Percentiles rank a stretch among this genome's conserved stretches.
phyloP scores from a whole-genome alignment of 2,113 vertebrate species.

The Odontesthes bonariensis region DNA sequence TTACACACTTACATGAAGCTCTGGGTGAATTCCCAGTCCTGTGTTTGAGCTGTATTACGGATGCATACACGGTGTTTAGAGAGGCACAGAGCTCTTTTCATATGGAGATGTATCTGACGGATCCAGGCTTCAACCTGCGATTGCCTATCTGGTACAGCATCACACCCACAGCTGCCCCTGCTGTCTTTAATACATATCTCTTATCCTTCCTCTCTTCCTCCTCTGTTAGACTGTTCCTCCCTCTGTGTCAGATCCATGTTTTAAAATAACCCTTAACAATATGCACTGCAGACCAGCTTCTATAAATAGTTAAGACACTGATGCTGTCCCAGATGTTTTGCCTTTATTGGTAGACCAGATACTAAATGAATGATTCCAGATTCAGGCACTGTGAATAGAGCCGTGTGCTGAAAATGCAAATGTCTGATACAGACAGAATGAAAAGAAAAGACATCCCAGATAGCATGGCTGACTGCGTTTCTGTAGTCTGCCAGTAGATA shows the following conservation, averaged over 20 bases:
- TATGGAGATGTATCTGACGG: constrained; percentile 74
- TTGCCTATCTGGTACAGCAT: constrained; percentile 61
- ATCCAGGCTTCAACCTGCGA: constrained; percentile 54
- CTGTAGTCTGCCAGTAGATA: constrained; percentile 63
- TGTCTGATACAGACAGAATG: constrained; percentile 34
- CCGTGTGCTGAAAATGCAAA: constrained; percentile 60
- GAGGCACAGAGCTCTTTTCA: constrained; percentile 73
- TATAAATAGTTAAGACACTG: constrained; percentile 60
- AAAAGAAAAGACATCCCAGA: constrained; percentile 53
- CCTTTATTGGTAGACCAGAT: constrained; percentile 61
- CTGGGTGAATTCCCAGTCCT: constrained; percentile 66
- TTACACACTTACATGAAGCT: constrained; percentile 44
- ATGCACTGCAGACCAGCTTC: constrained; percentile 30
- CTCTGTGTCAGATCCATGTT: constrained; percentile 27
- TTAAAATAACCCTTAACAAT: constrained; percentile 46
- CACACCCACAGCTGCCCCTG: constrained; percentile 62
- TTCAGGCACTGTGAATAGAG: constrained; percentile 35
- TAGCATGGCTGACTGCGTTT: constrained; percentile 16
- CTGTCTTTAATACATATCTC: constrained; percentile 35
- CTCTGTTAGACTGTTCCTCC: constrained; percentile 16
- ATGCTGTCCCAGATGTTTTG: constrained; percentile 60
- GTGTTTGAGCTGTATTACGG: constrained; percentile 73
- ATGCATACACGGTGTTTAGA: constrained; percentile 75
- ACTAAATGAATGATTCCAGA: constrained; percentile 60
- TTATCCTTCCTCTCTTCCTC: constrained; percentile 34